Base-by-base conservation (phyloP, 2,113 vertebrate species). In the Rhinopithecus roxellana region DNA sequence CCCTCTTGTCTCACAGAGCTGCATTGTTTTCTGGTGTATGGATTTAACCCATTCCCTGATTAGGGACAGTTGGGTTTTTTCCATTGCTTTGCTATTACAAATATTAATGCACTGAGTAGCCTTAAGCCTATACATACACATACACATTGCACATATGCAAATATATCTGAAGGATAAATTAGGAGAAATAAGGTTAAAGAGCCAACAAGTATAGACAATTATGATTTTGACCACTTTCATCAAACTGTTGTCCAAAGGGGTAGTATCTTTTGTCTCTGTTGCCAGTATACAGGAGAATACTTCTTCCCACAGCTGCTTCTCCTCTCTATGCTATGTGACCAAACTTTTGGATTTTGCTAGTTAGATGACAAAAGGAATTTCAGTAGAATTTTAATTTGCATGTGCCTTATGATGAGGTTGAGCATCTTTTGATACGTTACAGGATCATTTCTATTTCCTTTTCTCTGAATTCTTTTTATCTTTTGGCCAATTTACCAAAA, bases 141-240 rank as follows among this genome's bases (percentile, higher is more conserved):
- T 0, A 8, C 0, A 18, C 1, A 16, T 18, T 50, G 20, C 35
- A 38, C 40, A 7, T 74, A 3, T 57, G 11, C 27, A 94, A 25
- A 6, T 50, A 14, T 61, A 30, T 61, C 9, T 77, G 81, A 69
- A 81, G n/a, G 57, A 43, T 45, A 35, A 30, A 23, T 64, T 13
- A 78, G 13, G 30, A 81, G 18, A 80, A 81, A 27, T 69, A 8
- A 35, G 48, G 25, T 43, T 80, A 32, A 93, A 59, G 25, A 30
- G 38, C 79, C 57, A 35, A 32, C 4, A 79, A 12, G 22, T 48
- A 5, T 64, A 40, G 78, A 32, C 11, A 45, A 6, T 48, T 64
- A 52, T 17, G 43, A 32, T 57, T 86, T 70, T 20, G 55, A 86
- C 48, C 32, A 16, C 12, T 72, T 9, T 25, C 35, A 2, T 72